A percentile compares a stretch with the other conserved stretches of the same genome.
phyloP scores from a whole-genome alignment of 2,113 vertebrate genomes.

The Triplophysa dalaica region DNA sequence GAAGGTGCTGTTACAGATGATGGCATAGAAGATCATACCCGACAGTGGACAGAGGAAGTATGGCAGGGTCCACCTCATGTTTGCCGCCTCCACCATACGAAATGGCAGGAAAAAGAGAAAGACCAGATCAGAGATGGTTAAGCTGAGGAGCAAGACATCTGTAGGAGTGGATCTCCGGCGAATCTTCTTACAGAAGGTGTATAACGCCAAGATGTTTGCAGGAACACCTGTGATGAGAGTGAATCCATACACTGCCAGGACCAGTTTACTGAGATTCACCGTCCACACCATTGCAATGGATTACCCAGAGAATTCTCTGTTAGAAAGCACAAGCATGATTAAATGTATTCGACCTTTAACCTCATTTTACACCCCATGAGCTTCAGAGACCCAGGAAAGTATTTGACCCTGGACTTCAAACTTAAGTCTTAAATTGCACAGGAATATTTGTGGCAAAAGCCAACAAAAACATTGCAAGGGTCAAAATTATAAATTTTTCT shows the following conservation, averaged over 20 bases:
- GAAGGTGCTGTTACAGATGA: slow-evolving; percentile 75
- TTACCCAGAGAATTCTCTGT: neutral
- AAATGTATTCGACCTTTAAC: slow-evolving; percentile 10
- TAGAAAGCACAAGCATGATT: slow-evolving; percentile 27
- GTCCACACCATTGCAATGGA: slow-evolving; percentile 5
- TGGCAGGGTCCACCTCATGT: slow-evolving; percentile 63
- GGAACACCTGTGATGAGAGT: slow-evolving; percentile 73
- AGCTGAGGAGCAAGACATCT: slow-evolving; percentile 72
- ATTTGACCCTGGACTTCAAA: too few relatives aligned
- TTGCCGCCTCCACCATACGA: slow-evolving; percentile 63
- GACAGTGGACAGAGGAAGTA: slow-evolving; percentile 66
- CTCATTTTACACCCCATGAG: too few relatives aligned
- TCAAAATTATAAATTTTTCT: too few relatives aligned
- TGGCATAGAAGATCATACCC: slow-evolving; percentile 72
- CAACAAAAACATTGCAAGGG: too few relatives aligned
- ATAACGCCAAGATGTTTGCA: slow-evolving; percentile 70
- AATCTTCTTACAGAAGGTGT: slow-evolving; percentile 64
- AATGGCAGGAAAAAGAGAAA: slow-evolving; percentile 77
- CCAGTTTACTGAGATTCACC: slow-evolving; percentile 18
- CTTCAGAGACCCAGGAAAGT: too few relatives aligned
- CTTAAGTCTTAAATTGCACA: too few relatives aligned
- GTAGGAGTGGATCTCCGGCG: slow-evolving; percentile 59
- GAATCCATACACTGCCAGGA: slow-evolving; percentile 66
- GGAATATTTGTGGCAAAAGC: too few relatives aligned
- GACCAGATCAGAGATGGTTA: slow-evolving; percentile 73